Percentiles rank a stretch among this genome's conserved stretches.
These are phyloP conservation scores for Sepiola atlantica DNA, from an alignment of 2,888 invertebrate species.

Conservation along the genomic window DNA sequence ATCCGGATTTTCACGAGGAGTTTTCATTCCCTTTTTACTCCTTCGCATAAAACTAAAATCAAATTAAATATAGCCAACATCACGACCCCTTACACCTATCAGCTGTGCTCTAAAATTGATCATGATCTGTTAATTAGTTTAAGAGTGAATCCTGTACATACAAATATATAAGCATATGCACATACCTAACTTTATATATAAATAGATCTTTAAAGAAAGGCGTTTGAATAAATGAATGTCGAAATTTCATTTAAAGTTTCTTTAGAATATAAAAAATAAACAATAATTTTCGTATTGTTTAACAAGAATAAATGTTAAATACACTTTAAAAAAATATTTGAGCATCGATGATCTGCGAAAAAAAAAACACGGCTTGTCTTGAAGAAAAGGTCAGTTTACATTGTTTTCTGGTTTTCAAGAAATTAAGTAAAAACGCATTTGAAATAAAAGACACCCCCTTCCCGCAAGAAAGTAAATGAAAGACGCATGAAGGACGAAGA, in stretches of 20 bases:
- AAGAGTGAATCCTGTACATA: too few species aligned
- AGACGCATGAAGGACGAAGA: background rate
- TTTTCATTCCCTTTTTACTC: too few species aligned
- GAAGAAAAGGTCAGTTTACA: background rate
- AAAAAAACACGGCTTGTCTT: background rate
- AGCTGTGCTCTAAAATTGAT: too few species aligned
- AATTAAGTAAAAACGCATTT: background rate
- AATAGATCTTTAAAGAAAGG: background rate
- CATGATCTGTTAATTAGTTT: too few species aligned
- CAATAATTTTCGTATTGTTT: background rate
- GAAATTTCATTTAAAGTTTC: background rate
- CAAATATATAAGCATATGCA: too few species aligned
- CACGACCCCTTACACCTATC: too few species aligned
- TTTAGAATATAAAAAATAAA: background rate
- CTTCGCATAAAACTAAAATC: too few species aligned
- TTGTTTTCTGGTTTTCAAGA: background rate
- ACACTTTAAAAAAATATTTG: background rate
- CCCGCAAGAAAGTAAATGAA: background rate
- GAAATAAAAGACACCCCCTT: too few species aligned
- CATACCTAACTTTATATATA: too few species aligned
- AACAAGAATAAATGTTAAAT: background rate
- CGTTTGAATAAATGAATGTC: background rate
- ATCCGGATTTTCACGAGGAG: too few species aligned
- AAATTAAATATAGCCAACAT: too few species aligned
- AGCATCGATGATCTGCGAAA: background rate